A percentile compares a stretch with the other conserved stretches of the same genome.
These are phyloP conservation scores for Hydrophis major DNA, from an alignment of 2,797 vertebrate species.

Conservation along the genomic window DNA sequence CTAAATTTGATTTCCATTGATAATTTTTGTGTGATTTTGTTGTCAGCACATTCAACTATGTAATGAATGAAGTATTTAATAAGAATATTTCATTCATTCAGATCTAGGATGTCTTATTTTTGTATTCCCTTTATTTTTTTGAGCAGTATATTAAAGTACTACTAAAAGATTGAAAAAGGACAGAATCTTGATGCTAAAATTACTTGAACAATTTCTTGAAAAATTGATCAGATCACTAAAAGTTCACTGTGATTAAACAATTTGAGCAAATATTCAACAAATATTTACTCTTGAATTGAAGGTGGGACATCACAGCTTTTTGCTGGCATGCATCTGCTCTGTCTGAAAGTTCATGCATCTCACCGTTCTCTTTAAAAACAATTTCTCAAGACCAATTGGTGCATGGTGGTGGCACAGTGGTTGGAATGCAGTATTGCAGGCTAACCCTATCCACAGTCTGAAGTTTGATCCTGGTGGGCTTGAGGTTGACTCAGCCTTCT, in stretches of 20 bases:
- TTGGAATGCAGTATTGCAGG: neutral
- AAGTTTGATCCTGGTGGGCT: neutral
- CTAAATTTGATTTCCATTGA: too few species aligned
- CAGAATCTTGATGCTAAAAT: neutral
- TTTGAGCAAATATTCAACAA: constrained; percentile 43
- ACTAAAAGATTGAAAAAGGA: neutral
- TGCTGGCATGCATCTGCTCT: constrained; percentile 19
- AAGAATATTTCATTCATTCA: too few species aligned
- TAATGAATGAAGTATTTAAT: too few species aligned
- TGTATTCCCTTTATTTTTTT: too few species aligned
- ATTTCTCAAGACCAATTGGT: neutral
- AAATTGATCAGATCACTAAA: neutral
- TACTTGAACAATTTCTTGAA: neutral
- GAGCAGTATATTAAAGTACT: neutral
- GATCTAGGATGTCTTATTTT: too few species aligned
- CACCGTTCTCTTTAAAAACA: neutral
- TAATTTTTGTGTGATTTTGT: too few species aligned
- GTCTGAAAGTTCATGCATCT: neutral
- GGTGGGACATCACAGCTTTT: constrained; percentile 52
- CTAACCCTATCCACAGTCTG: neutral
- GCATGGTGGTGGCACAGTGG: neutral
- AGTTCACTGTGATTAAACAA: neutral
- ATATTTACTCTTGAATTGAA: constrained; percentile 62
- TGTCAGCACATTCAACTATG: too few species aligned
- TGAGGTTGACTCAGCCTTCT: neutral